phyloP scores from a whole-genome alignment of 2,797 vertebrate genomes.

The Taeniopygia guttata region DNA sequence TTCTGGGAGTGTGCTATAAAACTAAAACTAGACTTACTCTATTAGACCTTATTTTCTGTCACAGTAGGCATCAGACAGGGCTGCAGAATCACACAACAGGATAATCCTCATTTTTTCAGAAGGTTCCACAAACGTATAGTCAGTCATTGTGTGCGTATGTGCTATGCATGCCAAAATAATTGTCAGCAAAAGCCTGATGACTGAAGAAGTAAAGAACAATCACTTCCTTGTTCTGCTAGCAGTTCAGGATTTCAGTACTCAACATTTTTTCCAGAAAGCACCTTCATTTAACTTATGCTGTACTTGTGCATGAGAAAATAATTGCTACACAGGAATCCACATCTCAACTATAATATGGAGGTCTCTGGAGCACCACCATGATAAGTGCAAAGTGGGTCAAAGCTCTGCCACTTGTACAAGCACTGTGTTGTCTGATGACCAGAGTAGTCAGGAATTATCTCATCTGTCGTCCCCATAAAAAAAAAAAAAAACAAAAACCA shows the following conservation, averaged over 20 bases:
- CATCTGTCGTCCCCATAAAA: neutral
- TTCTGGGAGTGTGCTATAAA: neutral
- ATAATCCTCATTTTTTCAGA: neutral
- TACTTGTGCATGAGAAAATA: neutral
- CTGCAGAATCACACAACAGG: neutral
- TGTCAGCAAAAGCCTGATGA: neutral
- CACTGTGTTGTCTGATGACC: neutral
- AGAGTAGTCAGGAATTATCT: neutral
- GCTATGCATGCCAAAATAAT: neutral
- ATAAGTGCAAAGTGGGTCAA: neutral
- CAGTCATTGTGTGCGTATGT: neutral
- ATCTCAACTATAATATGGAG: neutral
- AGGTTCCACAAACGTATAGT: neutral
- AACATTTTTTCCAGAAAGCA: neutral
- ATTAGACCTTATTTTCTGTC: neutral
- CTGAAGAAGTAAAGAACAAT: neutral
- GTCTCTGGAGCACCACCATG: neutral
- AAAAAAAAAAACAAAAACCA: neutral
- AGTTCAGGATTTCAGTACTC: neutral
- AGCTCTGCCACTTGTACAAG: neutral
- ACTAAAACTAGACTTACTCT: neutral
- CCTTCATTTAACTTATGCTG: neutral
- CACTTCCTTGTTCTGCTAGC: neutral
- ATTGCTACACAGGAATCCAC: neutral
- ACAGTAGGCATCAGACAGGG: neutral